Conservation (phyloP, 2,888 invertebrate genomes). For the Platypus cylindrus region DNA sequence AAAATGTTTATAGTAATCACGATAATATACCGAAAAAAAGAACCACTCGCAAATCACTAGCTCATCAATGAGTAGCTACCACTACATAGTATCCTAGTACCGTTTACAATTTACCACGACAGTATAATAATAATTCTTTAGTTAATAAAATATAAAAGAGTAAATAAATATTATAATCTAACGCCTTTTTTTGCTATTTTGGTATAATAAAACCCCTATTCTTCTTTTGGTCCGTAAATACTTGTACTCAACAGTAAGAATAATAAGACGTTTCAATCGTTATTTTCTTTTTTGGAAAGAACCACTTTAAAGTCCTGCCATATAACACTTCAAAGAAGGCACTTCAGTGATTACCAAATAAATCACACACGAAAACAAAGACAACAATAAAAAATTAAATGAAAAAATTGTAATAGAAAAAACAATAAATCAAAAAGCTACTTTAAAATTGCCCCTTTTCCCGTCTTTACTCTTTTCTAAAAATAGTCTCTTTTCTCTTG, state of each 20-base stretch:
- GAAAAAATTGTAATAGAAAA: too few species aligned
- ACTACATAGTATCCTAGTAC: too few species aligned
- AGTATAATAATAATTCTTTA: conserved; percentile 6
- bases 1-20: background rate
- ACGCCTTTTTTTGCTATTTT: conserved; percentile 7
- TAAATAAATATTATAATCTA: conserved; percentile 12
- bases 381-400: background rate
- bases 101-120: conserved; percentile 10
- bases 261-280: conserved; percentile 5
- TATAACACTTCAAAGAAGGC: conserved; percentile 7
- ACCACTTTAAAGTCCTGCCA: conserved; percentile 6
- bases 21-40: background rate
- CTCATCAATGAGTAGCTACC: too few species aligned
- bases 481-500: conserved; percentile 3
- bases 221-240: conserved; percentile 14
- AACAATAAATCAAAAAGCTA: background rate
- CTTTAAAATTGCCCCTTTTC: background rate
- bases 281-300: conserved; percentile 2
- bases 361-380: background rate
- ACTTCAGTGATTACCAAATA: conserved; percentile 9
- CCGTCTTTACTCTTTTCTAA: conserved; percentile 2
- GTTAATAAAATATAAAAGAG: conserved; percentile 5
- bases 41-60: background rate
- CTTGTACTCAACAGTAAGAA: conserved; percentile 12
- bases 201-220: conserved; percentile 5